Evolutionary conservation across 1,140 invertebrate species (phyloP).

Genomic region (Eufriesea mexicana): DNA sequence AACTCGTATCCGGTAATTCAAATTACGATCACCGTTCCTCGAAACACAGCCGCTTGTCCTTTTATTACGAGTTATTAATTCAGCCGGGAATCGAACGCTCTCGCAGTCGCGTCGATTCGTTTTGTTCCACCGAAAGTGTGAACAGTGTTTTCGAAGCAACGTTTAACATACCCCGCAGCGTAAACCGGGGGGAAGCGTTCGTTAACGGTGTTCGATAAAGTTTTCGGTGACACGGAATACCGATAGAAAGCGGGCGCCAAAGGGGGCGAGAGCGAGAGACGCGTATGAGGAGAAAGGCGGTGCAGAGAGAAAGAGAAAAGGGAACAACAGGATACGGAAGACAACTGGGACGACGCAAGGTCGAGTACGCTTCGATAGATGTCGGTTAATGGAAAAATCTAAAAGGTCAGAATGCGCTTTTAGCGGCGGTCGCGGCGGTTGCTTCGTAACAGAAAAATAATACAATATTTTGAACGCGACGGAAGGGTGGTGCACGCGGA

Average conservation of each 20-base stretch:
- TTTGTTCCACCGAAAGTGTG: background rate
- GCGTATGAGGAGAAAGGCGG: conserved; percentile 2
- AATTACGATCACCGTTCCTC: background rate
- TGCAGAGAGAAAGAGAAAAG: conserved; percentile 12
- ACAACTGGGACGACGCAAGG: background rate
- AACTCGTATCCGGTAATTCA: background rate
- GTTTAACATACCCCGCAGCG: background rate
- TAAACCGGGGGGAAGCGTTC: conserved; percentile 4
- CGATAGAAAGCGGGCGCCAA: background rate
- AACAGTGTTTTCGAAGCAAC: background rate
- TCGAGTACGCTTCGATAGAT: conserved; percentile 29
- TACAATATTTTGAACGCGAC: conserved; percentile 59
- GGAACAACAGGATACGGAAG: too few species aligned
- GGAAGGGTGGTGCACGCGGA: conserved; percentile 30
- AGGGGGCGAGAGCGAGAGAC: background rate
- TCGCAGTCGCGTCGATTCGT: background rate
- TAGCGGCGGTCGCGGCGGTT: conserved; percentile 35
- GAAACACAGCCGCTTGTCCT: too few species aligned
- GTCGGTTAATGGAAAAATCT: conserved; percentile 52
- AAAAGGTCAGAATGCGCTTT: conserved; percentile 51
- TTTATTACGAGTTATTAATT: too few species aligned
- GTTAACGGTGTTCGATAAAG: conserved; percentile 40
- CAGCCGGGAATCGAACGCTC: background rate
- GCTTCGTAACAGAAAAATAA: conserved; percentile 54
- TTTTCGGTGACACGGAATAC: background rate